phyloP scores from a whole-genome alignment of 2,113 vertebrate species.

The Phalacrocorax pelagicus region DNA sequence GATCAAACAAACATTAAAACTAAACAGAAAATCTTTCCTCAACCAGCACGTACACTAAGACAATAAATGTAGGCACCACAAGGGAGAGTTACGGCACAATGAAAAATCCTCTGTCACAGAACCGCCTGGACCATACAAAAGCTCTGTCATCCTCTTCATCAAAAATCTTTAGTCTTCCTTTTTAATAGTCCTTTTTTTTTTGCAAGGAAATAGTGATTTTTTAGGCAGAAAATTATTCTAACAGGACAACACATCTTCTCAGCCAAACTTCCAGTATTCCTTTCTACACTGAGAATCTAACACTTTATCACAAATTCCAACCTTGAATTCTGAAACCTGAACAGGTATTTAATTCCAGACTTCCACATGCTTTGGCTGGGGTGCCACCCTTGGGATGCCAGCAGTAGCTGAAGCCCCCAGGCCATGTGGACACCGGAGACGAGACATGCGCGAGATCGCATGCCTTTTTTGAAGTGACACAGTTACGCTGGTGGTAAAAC shows the following conservation, averaged over 20 bases:
- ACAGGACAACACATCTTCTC: neutral
- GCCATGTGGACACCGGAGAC: accelerated
- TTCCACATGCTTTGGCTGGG: neutral
- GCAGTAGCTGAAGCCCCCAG: neutral
- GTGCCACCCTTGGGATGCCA: neutral
- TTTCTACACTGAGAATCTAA: neutral
- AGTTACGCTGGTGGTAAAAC: neutral
- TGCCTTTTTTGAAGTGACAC: neutral
- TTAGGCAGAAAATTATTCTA: neutral
- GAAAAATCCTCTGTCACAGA: neutral
- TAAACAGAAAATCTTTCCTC: neutral
- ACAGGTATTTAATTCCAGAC: neutral
- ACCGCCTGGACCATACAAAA: neutral
- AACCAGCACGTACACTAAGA: neutral
- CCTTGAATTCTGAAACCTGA: neutral
- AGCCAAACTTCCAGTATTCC: neutral
- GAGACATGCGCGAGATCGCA: neutral
- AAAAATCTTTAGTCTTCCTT: neutral
- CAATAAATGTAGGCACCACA: neutral
- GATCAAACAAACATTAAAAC: neutral
- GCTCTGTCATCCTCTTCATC: neutral
- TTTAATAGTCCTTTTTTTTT: neutral
- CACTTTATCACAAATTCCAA: neutral
- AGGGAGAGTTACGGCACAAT: neutral
- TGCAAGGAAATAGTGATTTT: neutral